A percentile compares a stretch with the other conserved stretches of the same genome.
phyloP scores from a whole-genome alignment of 2,888 invertebrate genomes.

The Latheticus oryzae region DNA sequence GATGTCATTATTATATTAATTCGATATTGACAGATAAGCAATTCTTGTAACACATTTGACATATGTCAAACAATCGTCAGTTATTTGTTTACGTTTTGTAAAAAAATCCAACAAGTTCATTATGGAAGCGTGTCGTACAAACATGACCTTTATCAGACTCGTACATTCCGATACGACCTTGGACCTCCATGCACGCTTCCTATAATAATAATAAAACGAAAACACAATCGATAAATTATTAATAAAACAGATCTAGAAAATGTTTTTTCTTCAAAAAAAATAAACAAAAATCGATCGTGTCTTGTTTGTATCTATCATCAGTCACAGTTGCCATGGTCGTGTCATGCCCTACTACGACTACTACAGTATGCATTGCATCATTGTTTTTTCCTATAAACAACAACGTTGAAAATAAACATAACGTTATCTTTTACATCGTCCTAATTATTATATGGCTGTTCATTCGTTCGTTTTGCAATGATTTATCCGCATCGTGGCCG shows the following conservation, averaged over 20 bases:
- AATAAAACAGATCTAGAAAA: conserved; percentile 15
- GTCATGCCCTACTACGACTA: background rate
- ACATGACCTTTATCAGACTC: conserved; percentile 44
- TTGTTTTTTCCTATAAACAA: conserved; percentile 27
- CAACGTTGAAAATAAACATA: conserved; percentile 20
- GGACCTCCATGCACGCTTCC: conserved; percentile 41
- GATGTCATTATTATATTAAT: too few species aligned
- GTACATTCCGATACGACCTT: conserved; percentile 37
- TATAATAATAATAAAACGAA: conserved; percentile 9
- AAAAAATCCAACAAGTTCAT: background rate
- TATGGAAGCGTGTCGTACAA: conserved; percentile 23
- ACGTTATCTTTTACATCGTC: conserved; percentile 28
- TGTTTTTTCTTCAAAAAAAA: too few species aligned
- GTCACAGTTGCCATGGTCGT: conserved; percentile 26
- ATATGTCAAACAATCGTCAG: conserved; percentile 3
- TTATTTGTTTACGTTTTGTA: conserved; percentile 18
- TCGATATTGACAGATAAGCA: too few species aligned
- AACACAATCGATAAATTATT: conserved; percentile 22
- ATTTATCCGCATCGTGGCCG: conserved; percentile 3
- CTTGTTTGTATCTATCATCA: conserved; percentile 12
- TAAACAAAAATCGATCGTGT: conserved; percentile 13
- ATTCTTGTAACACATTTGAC: too few species aligned
- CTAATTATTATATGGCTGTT: conserved; percentile 21
- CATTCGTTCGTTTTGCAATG: conserved; percentile 20
- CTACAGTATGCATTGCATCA: conserved; percentile 26